Evolutionary conservation across 2,797 vertebrate genomes (phyloP).

Genomic region (Melanotaenia nigrans): DNA sequence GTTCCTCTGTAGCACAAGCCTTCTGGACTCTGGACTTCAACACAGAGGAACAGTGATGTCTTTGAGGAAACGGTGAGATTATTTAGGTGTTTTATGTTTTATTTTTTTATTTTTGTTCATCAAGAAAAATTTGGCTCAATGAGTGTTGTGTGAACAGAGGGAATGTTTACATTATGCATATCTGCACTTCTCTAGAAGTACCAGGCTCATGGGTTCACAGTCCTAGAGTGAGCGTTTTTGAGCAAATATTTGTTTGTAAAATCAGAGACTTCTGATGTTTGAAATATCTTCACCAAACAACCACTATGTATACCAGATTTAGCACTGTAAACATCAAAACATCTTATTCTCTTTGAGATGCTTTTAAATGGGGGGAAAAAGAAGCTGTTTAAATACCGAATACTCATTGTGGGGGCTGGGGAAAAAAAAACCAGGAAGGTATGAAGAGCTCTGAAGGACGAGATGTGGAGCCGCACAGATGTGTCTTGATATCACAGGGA

Average conservation of each 20-base stretch:
- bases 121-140: conserved; percentile 90
- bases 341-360: conserved; percentile 83
- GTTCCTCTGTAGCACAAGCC: conserved; percentile 92
- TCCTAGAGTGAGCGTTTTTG: conserved; percentile 76
- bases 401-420: conserved; percentile 48
- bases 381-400: conserved; percentile 71
- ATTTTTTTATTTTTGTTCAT: conserved; percentile 82
- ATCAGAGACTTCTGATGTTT: conserved; percentile 89
- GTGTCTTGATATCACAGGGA: conserved; percentile 91
- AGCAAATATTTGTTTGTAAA: conserved; percentile 79
- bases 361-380: conserved; percentile 66
- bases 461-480: conserved; percentile 71
- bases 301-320: conserved; percentile 88
- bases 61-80: conserved; percentile 79
- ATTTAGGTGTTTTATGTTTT: conserved; percentile 64
- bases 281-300: conserved; percentile 85
- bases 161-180: conserved; percentile 98
- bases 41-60: conserved; percentile 83
- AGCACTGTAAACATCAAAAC: conserved; percentile 86
- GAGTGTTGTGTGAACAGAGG: conserved; percentile 68
- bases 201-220: conserved; percentile 75
- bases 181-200: conserved; percentile 90
- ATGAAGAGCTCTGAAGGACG: conserved; percentile 58
- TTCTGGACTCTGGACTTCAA: conserved; percentile 84
- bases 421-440: conserved; percentile 50